phyloP scores from a whole-genome alignment of 2,797 vertebrate species.

The Erethizon dorsatum region DNA sequence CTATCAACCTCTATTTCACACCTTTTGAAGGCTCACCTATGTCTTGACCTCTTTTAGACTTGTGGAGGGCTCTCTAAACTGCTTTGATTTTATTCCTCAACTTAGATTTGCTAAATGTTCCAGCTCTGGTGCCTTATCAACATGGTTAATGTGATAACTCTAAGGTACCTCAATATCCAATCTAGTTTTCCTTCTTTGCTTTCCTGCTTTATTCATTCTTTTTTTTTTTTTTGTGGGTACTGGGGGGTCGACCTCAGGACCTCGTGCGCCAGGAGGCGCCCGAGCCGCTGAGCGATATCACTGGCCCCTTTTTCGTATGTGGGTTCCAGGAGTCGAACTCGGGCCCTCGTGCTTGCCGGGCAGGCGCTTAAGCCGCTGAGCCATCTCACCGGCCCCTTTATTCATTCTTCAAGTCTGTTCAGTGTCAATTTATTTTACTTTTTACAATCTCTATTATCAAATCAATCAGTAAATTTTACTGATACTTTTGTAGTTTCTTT shows the following conservation, averaged over 20 bases:
- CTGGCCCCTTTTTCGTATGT: too few species aligned
- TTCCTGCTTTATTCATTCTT: not conserved
- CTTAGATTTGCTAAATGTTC: not conserved
- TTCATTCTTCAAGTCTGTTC: not conserved
- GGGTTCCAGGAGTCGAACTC: too few species aligned
- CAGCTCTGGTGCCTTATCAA: not conserved
- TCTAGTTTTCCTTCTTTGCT: not conserved
- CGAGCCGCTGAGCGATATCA: too few species aligned
- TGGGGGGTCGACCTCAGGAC: too few species aligned
- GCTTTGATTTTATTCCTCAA: slow-evolving; percentile 2
- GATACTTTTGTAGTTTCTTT: not conserved
- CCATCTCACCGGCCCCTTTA: too few species aligned
- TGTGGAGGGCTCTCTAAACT: not conserved
- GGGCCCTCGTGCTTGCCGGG: too few species aligned
- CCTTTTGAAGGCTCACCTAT: not conserved
- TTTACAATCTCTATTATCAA: not conserved
- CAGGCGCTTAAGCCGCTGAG: too few species aligned
- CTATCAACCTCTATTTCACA: not conserved
- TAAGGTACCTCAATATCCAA: not conserved
- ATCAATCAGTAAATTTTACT: not conserved
- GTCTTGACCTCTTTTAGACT: not conserved
- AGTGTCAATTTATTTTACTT: not conserved
- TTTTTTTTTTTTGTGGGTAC: too few species aligned
- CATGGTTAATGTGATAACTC: not conserved
- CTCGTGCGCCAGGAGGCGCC: too few species aligned